Percentiles rank a stretch among this genome's conserved stretches.
Evolutionary conservation across 2,113 vertebrate species (phyloP).

Genomic region (Myodes glareolus): DNA sequence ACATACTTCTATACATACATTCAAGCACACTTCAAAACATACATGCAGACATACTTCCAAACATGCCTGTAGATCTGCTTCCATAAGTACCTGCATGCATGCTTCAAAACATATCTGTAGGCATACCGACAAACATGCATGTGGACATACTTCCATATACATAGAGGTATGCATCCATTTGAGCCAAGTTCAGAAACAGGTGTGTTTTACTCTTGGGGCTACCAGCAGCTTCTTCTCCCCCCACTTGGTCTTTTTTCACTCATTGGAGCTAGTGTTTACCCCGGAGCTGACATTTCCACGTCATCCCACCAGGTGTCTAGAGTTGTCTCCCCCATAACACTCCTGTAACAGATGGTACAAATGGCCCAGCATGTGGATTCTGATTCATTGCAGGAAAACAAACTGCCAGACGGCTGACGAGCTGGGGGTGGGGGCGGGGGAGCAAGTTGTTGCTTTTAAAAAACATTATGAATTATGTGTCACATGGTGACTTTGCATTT

Average conservation of each 20-base stretch:
- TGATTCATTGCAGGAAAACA: conserved; percentile 70
- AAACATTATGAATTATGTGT: conserved; percentile 66
- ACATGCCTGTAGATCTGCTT: neutral
- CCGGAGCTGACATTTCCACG: conserved; percentile 65
- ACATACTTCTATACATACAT: neutral
- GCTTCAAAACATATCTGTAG: neutral
- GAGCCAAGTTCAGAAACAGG: neutral
- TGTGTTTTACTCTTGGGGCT: conserved; percentile 3
- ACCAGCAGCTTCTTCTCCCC: conserved; percentile 29
- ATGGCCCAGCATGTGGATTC: conserved; percentile 66
- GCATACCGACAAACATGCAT: neutral
- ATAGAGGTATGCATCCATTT: neutral
- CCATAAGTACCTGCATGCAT: neutral
- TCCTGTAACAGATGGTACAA: conserved; percentile 76
- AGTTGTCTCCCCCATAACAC: conserved; percentile 25
- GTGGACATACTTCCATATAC: neutral
- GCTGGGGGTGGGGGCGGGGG: neutral
- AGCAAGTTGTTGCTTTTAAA: conserved; percentile 59
- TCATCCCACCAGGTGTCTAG: conserved; percentile 70
- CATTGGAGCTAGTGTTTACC: conserved; percentile 57
- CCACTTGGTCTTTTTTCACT: conserved; percentile 46
- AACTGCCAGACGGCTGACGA: conserved; percentile 71
- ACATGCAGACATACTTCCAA: neutral
- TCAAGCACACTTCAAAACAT: neutral
- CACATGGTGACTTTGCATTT: conserved; percentile 58